A percentile compares a stretch with the other conserved stretches of the same genome.
These are phyloP conservation scores for Aspidiotus rigidus DNA, from an alignment of 2,888 invertebrate genomes.

Conservation along the genomic window DNA sequence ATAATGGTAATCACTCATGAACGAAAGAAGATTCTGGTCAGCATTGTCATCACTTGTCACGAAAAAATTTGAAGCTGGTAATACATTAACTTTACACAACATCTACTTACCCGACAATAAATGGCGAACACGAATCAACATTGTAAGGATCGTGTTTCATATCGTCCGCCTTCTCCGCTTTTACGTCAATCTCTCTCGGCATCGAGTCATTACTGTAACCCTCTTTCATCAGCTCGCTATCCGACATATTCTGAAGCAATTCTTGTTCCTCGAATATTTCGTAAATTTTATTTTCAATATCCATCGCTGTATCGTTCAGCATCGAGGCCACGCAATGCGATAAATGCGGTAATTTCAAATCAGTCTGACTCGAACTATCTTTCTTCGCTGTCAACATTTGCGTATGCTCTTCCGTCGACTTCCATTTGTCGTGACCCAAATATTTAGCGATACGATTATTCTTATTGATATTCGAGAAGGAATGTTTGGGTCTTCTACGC, in stretches of 20 bases:
- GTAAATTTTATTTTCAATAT: slow-evolving; percentile 68
- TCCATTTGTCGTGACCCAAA: slow-evolving; percentile 14
- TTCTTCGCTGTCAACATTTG: slow-evolving; percentile 45
- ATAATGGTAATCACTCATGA: background rate
- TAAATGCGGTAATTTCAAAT: slow-evolving; percentile 53
- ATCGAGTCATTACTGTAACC: slow-evolving; percentile 18
- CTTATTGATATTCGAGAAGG: slow-evolving; percentile 12
- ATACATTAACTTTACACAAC: background rate
- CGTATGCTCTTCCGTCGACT: slow-evolving; percentile 16
- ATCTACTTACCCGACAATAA: slow-evolving; percentile 10
- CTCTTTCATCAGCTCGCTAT: slow-evolving; percentile 37
- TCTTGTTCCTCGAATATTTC: slow-evolving; percentile 65
- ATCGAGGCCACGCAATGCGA: slow-evolving; percentile 40
- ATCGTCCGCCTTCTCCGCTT: slow-evolving; percentile 17
- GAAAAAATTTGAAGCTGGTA: background rate
- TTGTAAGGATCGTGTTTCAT: slow-evolving; percentile 8
- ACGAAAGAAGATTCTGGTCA: too few relatives aligned
- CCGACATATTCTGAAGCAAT: slow-evolving; percentile 53
- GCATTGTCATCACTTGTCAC: background rate
- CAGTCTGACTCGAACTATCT: slow-evolving; percentile 58
- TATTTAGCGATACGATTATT: slow-evolving; percentile 24
- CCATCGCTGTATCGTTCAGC: slow-evolving; percentile 34
- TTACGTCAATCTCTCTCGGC: slow-evolving; percentile 11
- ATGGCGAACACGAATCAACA: slow-evolving; percentile 11
- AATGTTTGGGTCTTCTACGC: slow-evolving; percentile 15